These are phyloP conservation scores for Microplitis manilae DNA, from an alignment of 2,888 invertebrate species.

Conservation along the genomic window DNA sequence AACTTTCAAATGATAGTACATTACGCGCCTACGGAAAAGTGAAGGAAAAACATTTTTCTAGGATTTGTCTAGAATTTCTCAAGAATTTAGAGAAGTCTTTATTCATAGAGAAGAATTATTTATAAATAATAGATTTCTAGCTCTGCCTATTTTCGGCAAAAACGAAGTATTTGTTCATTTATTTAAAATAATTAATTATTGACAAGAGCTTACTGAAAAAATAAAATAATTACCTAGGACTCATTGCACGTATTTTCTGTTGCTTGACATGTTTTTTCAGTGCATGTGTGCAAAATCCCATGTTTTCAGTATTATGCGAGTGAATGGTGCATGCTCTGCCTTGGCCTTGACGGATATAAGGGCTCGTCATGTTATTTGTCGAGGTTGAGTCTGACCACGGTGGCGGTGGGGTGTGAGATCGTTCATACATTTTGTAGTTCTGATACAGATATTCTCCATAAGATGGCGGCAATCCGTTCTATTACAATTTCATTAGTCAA, in stretches of 20 bases:
- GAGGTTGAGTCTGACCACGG: conserved; percentile 66
- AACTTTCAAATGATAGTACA: too few relatives aligned
- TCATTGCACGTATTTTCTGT: conserved; percentile 63
- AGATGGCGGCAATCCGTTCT: conserved; percentile 69
- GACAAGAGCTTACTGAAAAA: neutral
- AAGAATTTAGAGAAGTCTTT: too few relatives aligned
- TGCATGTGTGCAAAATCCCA: conserved; percentile 26
- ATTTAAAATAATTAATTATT: too few relatives aligned
- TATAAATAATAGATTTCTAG: too few relatives aligned
- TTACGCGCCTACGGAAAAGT: too few relatives aligned
- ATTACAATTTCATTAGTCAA: conserved; percentile 27
- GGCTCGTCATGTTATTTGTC: conserved; percentile 38
- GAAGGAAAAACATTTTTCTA: too few relatives aligned
- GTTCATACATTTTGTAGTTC: conserved; percentile 63
- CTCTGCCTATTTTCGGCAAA: too few relatives aligned
- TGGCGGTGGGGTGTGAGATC: conserved; percentile 69
- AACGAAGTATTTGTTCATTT: too few relatives aligned
- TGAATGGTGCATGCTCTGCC: conserved; percentile 28
- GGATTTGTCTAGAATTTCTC: too few relatives aligned
- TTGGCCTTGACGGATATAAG: neutral
- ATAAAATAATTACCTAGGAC: conserved; percentile 61
- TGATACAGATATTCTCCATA: conserved; percentile 69
- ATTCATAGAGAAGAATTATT: too few relatives aligned
- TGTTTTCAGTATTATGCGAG: conserved; percentile 49
- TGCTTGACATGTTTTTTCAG: conserved; percentile 63